These are phyloP conservation scores for Emmelina monodactyla DNA, from an alignment of 2,888 invertebrate species.

Conservation along the genomic window DNA sequence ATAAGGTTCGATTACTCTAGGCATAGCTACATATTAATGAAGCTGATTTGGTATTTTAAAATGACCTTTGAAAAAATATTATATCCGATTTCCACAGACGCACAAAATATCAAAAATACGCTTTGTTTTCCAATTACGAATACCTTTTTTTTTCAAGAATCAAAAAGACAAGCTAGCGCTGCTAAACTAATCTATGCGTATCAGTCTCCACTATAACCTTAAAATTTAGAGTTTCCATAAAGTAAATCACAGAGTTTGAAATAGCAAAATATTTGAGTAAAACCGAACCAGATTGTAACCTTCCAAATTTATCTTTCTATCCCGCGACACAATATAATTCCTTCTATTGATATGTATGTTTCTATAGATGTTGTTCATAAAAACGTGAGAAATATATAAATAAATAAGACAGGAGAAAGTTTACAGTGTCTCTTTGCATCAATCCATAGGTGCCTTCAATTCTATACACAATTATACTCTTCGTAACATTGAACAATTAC, in stretches of 20 bases:
- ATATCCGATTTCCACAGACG: slow-evolving; percentile 31
- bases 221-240: slow-evolving; percentile 64
- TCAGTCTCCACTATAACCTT: slow-evolving; percentile 66
- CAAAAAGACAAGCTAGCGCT: slow-evolving; percentile 61
- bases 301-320: slow-evolving; percentile 33
- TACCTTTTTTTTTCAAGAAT: slow-evolving; percentile 36
- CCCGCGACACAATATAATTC: slow-evolving; percentile 41
- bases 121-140: slow-evolving; percentile 19
- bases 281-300: slow-evolving; percentile 41
- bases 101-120: slow-evolving; percentile 49
- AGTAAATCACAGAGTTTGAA: slow-evolving; percentile 64
- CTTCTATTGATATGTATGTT: slow-evolving; percentile 61
- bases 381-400: slow-evolving; percentile 37
- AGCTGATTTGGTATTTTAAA: too few relatives aligned
- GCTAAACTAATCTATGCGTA: slow-evolving; percentile 66
- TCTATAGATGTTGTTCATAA: slow-evolving; percentile 44
- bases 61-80: too few relatives aligned
- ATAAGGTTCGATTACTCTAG: too few relatives aligned
- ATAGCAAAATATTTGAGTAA: slow-evolving; percentile 57
- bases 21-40: too few relatives aligned
- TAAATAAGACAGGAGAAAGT: slow-evolving; percentile 34
- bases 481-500: slow-evolving; percentile 45
- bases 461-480: slow-evolving; percentile 29
- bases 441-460: slow-evolving; percentile 52
- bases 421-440: slow-evolving; percentile 54